These are phyloP conservation scores for Aphelenchoides avenae DNA, from an alignment of 1,140 invertebrate species.

Conservation along the genomic window DNA sequence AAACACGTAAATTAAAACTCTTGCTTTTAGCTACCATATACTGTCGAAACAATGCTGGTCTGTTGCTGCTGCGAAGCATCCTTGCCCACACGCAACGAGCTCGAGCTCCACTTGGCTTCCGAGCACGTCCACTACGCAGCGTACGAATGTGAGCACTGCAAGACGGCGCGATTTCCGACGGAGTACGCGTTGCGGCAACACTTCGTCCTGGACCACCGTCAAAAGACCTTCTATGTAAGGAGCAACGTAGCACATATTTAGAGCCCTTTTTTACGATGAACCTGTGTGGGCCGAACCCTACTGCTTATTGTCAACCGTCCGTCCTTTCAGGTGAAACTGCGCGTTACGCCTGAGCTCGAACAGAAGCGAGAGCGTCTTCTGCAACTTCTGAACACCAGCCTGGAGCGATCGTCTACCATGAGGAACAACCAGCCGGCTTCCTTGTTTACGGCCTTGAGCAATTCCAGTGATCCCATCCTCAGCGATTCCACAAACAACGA, in stretches of 20 bases:
- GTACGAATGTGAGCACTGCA: slow-evolving; percentile 27
- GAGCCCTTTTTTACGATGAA: not conserved
- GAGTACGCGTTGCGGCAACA: slow-evolving; percentile 25
- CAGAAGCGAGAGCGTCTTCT: slow-evolving; percentile 17
- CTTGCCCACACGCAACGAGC: no score
- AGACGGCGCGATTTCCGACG: slow-evolving; percentile 27
- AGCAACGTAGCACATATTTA: not conserved
- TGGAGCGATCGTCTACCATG: no score
- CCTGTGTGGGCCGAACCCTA: not conserved
- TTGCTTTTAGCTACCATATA: no score
- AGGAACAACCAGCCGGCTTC: no score
- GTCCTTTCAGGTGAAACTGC: slow-evolving; percentile 25
- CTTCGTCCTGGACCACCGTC: no score
- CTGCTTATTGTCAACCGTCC: not conserved
- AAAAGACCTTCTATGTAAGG: slow-evolving; percentile 7
- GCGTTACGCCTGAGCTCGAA: slow-evolving; percentile 24
- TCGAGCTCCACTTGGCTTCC: slow-evolving; percentile 24
- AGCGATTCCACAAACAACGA: no score
- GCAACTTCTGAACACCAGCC: no score
- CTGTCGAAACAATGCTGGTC: no score
- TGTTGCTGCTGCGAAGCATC: no score
- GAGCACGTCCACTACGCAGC: slow-evolving; percentile 21
- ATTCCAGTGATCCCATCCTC: no score
- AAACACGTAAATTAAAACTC: no score
- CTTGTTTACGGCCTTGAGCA: no score